phyloP scores from a whole-genome alignment of 2,113 vertebrate species.

The Gobius niger region DNA sequence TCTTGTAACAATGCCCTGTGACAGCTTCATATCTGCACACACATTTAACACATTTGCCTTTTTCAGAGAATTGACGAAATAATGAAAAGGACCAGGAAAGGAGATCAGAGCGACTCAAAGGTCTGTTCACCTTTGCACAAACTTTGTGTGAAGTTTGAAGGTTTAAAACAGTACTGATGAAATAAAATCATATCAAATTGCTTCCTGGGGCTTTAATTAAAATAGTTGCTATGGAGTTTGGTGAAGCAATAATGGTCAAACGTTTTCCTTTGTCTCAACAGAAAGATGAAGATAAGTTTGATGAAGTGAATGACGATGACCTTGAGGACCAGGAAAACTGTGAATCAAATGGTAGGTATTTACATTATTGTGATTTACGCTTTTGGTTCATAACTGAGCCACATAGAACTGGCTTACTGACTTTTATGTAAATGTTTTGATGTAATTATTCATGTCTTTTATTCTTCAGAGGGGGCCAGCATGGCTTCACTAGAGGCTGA shows the following conservation, averaged over 20 bases:
- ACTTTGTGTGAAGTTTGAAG: neutral
- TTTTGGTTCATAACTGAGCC: neutral
- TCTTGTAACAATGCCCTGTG: neutral
- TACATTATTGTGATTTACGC: neutral
- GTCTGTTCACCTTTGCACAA: slow-evolving; percentile 52
- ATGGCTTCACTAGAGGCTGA: slow-evolving; percentile 17
- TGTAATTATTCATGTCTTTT: neutral
- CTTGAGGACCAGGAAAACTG: slow-evolving; percentile 50
- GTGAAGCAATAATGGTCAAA: neutral
- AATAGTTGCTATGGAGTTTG: neutral
- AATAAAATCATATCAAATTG: no score
- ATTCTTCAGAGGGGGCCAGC: slow-evolving; percentile 24
- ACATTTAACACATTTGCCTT: neutral
- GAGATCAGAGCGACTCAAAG: slow-evolving; percentile 78
- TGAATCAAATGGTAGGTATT: slow-evolving; percentile 61
- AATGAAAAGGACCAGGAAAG: slow-evolving; percentile 92
- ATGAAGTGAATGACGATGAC: slow-evolving; percentile 71
- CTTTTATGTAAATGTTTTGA: neutral
- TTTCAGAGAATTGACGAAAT: slow-evolving; percentile 94
- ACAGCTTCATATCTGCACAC: neutral
- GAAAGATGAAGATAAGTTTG: slow-evolving; percentile 69
- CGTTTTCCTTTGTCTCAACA: slow-evolving; percentile 50
- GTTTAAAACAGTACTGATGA: neutral
- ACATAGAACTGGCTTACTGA: no score
- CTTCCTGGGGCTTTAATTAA: neutral